phyloP scores from a whole-genome alignment of 2,797 vertebrate species.

The Momotus momota region DNA sequence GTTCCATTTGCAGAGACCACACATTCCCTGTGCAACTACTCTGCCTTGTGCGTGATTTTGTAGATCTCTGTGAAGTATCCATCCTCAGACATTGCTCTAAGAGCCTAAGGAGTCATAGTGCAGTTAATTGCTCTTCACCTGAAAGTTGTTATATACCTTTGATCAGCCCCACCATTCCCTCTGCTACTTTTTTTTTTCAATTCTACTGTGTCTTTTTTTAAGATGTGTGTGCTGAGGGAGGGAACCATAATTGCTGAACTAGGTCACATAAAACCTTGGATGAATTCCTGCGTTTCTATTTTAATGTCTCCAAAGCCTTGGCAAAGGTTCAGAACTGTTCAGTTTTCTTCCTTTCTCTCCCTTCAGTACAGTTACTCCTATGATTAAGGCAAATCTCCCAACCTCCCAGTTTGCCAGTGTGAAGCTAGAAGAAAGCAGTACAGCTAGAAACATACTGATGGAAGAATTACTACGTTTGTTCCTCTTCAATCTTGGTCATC shows the following conservation, averaged over 20 bases:
- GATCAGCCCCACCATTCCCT: not conserved
- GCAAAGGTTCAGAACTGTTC: slow-evolving; percentile 54
- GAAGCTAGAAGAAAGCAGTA: not conserved
- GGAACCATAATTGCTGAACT: slow-evolving; percentile 61
- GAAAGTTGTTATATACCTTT: slow-evolving; percentile 34
- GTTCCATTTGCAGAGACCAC: not conserved
- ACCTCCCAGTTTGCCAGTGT: not conserved
- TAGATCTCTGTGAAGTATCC: not conserved
- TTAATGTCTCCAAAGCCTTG: slow-evolving; percentile 61
- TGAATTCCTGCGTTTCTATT: slow-evolving; percentile 68
- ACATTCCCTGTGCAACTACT: not conserved
- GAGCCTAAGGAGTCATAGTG: not conserved
- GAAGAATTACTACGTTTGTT: not conserved
- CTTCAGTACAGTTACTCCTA: slow-evolving; percentile 16
- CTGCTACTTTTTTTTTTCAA: not conserved
- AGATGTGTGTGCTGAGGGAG: slow-evolving; percentile 8
- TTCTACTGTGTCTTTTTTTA: slow-evolving; percentile 27
- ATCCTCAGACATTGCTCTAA: not conserved
- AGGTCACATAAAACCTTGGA: slow-evolving; percentile 68
- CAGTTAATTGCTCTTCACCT: slow-evolving; percentile 35
- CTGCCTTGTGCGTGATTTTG: not conserved
- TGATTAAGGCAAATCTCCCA: slow-evolving; percentile 40
- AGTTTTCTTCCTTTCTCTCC: slow-evolving; percentile 58
- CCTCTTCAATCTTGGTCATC: not conserved
- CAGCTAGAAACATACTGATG: not conserved